Conservation (phyloP, 2,113 vertebrate genomes). For the Ciconia boyciana region DNA sequence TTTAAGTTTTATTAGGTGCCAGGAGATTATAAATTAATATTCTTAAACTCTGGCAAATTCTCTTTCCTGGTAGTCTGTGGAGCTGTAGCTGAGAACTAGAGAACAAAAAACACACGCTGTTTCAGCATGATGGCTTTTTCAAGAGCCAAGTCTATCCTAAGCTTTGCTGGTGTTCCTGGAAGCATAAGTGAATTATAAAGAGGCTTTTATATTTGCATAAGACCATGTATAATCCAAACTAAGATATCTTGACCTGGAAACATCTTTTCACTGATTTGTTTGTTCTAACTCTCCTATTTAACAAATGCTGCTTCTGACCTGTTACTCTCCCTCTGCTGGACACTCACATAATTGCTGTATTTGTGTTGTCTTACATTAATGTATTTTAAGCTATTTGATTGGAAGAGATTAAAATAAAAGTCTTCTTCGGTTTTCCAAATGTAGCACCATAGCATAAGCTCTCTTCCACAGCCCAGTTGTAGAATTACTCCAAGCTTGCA, state of each 20-base stretch:
- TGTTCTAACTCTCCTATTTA: neutral
- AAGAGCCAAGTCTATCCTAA: neutral
- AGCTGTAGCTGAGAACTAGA: neutral
- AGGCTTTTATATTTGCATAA: neutral
- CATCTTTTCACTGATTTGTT: neutral
- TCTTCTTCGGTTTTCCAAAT: neutral
- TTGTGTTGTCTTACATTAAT: neutral
- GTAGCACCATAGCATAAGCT: neutral
- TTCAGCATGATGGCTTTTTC: neutral
- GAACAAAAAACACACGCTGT: neutral
- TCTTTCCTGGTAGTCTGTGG: neutral
- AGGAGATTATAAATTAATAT: neutral
- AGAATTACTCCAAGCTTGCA: neutral
- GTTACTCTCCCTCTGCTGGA: neutral
- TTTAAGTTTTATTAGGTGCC: neutral
- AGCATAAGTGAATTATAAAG: neutral
- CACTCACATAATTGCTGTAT: neutral
- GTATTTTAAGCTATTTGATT: neutral
- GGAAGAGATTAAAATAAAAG: neutral
- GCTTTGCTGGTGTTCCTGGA: neutral
- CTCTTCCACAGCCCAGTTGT: neutral
- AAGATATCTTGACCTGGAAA: neutral
- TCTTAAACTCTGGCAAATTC: neutral
- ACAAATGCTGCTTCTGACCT: neutral
- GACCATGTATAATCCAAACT: neutral